Evolutionary conservation across 2,888 invertebrate species (phyloP), one percentile per base, ranked within the genome.

Genomic region (Torymus auratus): DNA sequence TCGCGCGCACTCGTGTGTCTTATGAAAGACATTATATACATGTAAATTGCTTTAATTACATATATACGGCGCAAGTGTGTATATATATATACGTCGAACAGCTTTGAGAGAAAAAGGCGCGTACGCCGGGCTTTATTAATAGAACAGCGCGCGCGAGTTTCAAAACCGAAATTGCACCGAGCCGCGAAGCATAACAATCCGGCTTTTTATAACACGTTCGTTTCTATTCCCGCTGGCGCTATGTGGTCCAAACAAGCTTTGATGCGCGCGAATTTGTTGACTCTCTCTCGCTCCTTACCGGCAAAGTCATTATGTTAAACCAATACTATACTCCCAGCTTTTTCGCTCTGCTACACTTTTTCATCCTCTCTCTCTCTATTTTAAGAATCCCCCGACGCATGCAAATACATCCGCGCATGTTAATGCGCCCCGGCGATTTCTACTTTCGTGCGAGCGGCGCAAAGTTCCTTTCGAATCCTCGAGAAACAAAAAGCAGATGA

Each of bases 391-490:
- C 71, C 67, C 60, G 41, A 41, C 41, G 68, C 68, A 76, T 76
- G 80, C 68, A 72, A 80, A 80, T 80, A 28, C 28, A 2, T 80
- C 28, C 28, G 3, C 58, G 69, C 73, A 69, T 73, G 74, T 69
- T 62, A 69, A 78, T 78, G 71, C 55, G 60, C n/a, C n/a, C n/a
- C n/a, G n/a, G n/a, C 71, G 72, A 80, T 80, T 80, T 76, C 80
- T 80, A 76, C 80, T 71, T 72, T 80, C 76, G 50, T 69, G 67
- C 50, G 28, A 2, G 28, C 28, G 28, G 28, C 7, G 7, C 7
- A 28, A 28, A 28, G 28, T 28, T 28, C 28, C 28, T 28, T 28
- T 28, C 28, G 28, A 28, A 28, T 28, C 28, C 28, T 28, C 28
- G 3, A 1, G 28, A 3, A 28, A 3, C 5, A 28, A 28, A 28